Base-by-base conservation (phyloP, 1,140 invertebrate genomes). In the Lepidurus arcticus region DNA sequence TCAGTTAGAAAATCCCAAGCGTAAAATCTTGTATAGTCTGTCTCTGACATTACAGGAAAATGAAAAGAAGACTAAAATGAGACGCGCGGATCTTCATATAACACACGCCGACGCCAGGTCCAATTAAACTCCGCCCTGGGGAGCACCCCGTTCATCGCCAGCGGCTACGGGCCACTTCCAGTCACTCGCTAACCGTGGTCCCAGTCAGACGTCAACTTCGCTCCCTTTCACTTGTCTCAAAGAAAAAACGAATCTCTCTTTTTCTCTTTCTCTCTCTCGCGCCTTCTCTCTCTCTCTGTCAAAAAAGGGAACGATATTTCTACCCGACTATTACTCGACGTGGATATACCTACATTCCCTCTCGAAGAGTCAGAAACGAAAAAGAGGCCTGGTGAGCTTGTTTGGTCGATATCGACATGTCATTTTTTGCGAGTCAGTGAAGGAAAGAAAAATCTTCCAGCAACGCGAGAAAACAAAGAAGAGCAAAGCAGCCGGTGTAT, bases 371-470 rank as follows among this genome's bases (percentile, higher is more conserved):
- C 53, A 13, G 6, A 16, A 65, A 16, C 21, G 0, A 21, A 11
- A 65, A 65, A 16, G 53, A 65, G 53, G 53, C 53, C 53, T 65
- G 53, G 53, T 16, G 53, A 65, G 53, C 53, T 65, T 65, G 53
- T 65, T 65, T 65, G 21, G 53, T 65, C 53, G 53, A 65, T 65
- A 65, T 65, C 53, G 53, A 65, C 53, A 65, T 65, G 53, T 65
- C 53, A 65, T 65, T 65, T 65, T 65, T 65, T 65, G n/a, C 21
- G 53, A 65, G 16, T 65, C 53, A n/a, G 53, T 65, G 53, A 65
- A 13, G 21, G 16, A 65, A 65, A 21, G 21, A 65, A 65, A 65
- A 65, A 21, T 7, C 16, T 13, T 65, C 53, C 21, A 65, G 53
- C 21, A 65, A 65, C 10, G 13, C 16, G 21, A 65, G 21, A 21